Evolutionary conservation across 2,797 vertebrate species (phyloP).

Genomic region (Selene dorsalis): DNA sequence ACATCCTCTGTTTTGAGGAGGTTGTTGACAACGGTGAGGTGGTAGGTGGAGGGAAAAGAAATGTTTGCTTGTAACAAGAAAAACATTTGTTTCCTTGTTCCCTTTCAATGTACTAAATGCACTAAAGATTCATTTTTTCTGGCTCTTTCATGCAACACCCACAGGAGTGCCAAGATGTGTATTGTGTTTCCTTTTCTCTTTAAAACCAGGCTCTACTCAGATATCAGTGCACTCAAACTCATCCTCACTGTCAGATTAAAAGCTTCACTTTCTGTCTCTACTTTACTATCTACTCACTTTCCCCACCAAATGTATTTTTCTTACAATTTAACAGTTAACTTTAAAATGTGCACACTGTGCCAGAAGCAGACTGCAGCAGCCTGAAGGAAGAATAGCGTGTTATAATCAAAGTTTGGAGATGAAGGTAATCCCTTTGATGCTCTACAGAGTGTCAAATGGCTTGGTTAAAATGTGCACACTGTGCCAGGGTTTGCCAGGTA

Average conservation of each 20-base stretch:
- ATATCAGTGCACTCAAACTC: not conserved
- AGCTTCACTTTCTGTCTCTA: not conserved
- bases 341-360: no score
- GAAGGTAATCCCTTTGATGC: not conserved
- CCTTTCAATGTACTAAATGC: no score
- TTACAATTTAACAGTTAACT: not conserved
- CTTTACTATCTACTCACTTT: not conserved
- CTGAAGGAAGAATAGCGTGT: not conserved
- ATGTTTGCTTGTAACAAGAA: not conserved
- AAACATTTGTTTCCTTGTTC: not conserved
- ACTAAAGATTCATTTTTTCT: not conserved
- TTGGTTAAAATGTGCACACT: not conserved
- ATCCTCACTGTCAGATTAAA: not conserved
- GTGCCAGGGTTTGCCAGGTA: conserved; percentile 28
- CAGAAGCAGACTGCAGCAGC: not conserved
- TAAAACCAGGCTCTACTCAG: conserved; percentile 8
- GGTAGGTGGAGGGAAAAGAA: not conserved
- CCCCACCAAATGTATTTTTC: not conserved
- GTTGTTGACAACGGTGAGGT: not conserved
- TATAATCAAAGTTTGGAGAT: not conserved
- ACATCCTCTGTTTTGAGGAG: rapidly evolving
- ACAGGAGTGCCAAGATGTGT: not conserved
- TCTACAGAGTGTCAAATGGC: conserved; percentile 6
- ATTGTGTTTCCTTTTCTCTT: conserved; percentile 44
- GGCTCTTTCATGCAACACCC: not conserved